A percentile compares a stretch with the other conserved stretches of the same genome.
Evolutionary conservation across 2,797 vertebrate species (phyloP).

Genomic region (Eleutherodactylus coqui): DNA sequence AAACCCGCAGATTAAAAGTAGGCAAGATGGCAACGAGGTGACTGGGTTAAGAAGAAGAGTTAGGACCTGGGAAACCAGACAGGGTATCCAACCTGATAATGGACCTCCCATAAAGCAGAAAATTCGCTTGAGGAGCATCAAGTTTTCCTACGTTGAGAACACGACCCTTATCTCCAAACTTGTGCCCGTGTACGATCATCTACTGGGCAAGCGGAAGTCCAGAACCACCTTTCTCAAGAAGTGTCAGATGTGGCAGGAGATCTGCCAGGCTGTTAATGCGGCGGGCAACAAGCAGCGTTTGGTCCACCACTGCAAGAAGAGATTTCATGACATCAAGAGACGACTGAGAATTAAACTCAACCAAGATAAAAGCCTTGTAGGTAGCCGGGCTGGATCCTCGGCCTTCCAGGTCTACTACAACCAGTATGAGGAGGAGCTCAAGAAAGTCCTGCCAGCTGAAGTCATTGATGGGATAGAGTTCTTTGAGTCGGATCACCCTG

Average conservation of each 20-base stretch:
- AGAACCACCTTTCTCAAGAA: background rate
- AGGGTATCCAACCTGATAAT: background rate
- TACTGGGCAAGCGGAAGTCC: slow-evolving; percentile 6
- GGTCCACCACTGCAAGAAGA: slow-evolving; percentile 26
- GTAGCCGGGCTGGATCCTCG: background rate
- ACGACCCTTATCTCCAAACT: slow-evolving; percentile 16
- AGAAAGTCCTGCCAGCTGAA: slow-evolving; percentile 14
- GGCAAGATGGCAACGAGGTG: background rate
- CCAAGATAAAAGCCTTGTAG: background rate
- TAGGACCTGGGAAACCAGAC: background rate
- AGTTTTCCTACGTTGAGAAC: slow-evolving; percentile 26
- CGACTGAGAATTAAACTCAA: slow-evolving; percentile 16
- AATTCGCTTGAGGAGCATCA: background rate
- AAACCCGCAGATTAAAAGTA: background rate
- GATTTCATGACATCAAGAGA: background rate
- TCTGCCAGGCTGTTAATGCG: slow-evolving; percentile 3
- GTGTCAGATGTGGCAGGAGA: slow-evolving; percentile 37
- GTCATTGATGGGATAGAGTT: slow-evolving; percentile 33
- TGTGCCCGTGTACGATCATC: slow-evolving; percentile 5
- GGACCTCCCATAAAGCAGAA: background rate
- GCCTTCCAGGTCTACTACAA: slow-evolving; percentile 8
- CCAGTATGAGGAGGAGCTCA: slow-evolving; percentile 24
- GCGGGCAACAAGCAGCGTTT: background rate
- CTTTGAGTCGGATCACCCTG: background rate
- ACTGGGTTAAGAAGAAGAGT: background rate